Evolutionary conservation across 2,113 vertebrate species (phyloP), one percentile per base, ranked within the genome.

Genomic region (Aleadryas rufinucha): DNA sequence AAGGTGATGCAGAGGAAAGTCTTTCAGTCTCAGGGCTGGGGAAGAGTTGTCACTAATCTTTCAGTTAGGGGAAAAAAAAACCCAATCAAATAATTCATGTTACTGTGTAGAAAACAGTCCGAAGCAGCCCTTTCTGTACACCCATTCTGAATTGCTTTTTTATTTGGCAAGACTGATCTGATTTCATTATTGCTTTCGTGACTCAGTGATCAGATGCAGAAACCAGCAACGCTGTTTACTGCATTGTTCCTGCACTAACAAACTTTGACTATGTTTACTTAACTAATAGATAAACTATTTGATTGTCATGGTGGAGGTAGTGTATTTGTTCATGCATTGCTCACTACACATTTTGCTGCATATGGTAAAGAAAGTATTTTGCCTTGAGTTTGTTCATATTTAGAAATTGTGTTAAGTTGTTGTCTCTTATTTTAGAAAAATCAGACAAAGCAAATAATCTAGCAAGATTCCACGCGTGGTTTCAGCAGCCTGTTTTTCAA

Each of bases 11-110:
- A 80, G 61, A 56, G 10, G 12, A 41, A 87, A 56, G n/a, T 33
- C 47, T 22, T 76, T 54, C 79, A 35, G 16, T 35, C 12, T 52
- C 2, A 1, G 10, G 20, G n/a, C 28, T 75, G 12, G 10, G 18
- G 30, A 81, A 84, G 33, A 6, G 7, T 33, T 60, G 33, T 27
- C n/a, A 65, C 28, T 78, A 15, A 66, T 50, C 47, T 78, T 75
- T 52, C 61, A 64, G 5, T 6, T 11, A 1, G 13, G 16, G 3
- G 10, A 5, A 0, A 8, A 13, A 6, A 7, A 22, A 13, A 1
- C 11, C 10, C n/a, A 61, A 54, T 2, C 7, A 64, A 85, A 24
- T 20, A 68, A 72, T 42, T 77, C 28, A 42, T 13, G 16, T 6
- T 72, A 45, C 28, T 65, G 6, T 20, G 9, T 17, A 44, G 31